Evolutionary conservation across 1,140 invertebrate species (phyloP), one percentile per base, ranked within the genome.

Genomic region (Papilio helenus): DNA sequence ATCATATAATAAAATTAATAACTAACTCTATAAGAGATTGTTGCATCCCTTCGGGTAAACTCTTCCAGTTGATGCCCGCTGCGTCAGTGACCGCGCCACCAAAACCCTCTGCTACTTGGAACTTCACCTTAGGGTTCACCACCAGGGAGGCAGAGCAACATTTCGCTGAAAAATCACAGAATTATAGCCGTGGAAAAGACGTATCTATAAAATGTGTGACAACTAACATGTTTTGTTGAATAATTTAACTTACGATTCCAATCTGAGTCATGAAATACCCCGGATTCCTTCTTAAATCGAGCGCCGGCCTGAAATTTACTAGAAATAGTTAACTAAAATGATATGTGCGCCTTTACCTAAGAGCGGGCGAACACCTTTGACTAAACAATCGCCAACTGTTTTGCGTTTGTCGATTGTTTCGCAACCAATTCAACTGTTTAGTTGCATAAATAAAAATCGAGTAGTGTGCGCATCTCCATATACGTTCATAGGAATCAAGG

Each of bases 61-160:
- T 96, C 1, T 94, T 94, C 80, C 98, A 96, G 85, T 98, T 97
- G n/a, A 98, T 96, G 1, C 96, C 96, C 2, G 97, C 96, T 0
- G 98, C 94, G 90, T 99, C 98, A 0, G 98, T 99, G 81, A 98
- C 98, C 1, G 98, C 97, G 18, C 97, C 98, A 0, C 98, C 98
- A 89, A 98, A 99, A 0, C 98, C 98, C 76, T 96, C 80, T 9
- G 97, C 96, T 29, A 79, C 95, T 87, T 97, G 97, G 83, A 95
- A 96, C 1, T 71, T 89, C 39, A 82, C 85, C 44, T 93, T 58
- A 14, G 84, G 84, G 39, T 87, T 71, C 34, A 89, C 10, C 29
- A 82, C 80, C 12, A 87, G 79, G 4, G 71, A 81, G 4, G 74
- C 79, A 10, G 65, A 46, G 23, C 73, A 84, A 26, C 78, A 76